Evolutionary conservation across 2,113 vertebrate species (phyloP).

Genomic region (Lota lota): DNA sequence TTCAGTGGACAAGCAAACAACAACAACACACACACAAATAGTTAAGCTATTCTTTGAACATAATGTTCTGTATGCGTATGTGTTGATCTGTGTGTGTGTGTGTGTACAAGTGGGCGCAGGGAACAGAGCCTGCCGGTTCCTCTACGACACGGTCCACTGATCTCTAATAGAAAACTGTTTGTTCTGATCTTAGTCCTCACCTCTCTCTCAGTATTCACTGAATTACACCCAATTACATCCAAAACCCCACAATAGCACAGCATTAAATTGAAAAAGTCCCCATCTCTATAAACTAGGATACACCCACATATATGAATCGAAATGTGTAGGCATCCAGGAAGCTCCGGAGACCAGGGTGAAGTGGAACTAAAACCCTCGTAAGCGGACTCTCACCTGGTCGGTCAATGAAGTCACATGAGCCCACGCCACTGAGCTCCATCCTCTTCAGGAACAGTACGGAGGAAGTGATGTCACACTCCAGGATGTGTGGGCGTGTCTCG

Average conservation of each 20-base stretch:
- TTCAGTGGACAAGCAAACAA: background rate
- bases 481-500: constrained; percentile 67
- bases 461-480: constrained; percentile 82
- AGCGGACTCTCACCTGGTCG: constrained; percentile 72
- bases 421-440: constrained; percentile 82
- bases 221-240: constrained; percentile 21
- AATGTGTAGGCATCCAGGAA: background rate
- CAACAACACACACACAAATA: constrained; percentile 12
- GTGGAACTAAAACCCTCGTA: background rate
- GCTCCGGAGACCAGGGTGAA: background rate
- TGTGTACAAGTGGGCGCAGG: constrained; percentile 31
- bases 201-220: too few relatives aligned
- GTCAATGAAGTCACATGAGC: constrained; percentile 83
- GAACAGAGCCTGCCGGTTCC: constrained; percentile 58
- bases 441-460: constrained; percentile 87
- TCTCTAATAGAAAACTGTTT: constrained; percentile 43
- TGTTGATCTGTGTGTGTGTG: too few relatives aligned
- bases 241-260: background rate
- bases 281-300: too few relatives aligned
- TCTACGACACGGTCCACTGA: constrained; percentile 60
- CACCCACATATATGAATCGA: too few relatives aligned
- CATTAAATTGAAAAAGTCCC: background rate
- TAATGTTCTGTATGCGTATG: constrained; percentile 43
- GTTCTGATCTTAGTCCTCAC: background rate
- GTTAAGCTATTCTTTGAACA: too few relatives aligned